Conservation (phyloP, 2,888 invertebrate species). For the Megamerina dolium region DNA sequence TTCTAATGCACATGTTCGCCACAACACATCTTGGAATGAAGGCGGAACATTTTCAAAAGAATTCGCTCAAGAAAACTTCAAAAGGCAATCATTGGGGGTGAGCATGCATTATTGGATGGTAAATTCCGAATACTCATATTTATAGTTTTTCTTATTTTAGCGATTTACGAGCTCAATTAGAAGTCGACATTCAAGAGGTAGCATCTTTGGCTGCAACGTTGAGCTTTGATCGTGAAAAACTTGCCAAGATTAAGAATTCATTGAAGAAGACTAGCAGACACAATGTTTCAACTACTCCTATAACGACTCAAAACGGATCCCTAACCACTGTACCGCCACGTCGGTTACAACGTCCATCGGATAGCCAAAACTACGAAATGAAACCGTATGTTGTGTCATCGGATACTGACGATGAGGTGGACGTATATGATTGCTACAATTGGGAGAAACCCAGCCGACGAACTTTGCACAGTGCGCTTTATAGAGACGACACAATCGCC, state of each 20-base stretch:
- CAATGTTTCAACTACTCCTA: background rate
- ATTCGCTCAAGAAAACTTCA: slow-evolving; percentile 75
- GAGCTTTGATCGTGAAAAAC: slow-evolving; percentile 41
- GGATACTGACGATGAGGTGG: slow-evolving; percentile 39
- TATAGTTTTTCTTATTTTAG: slow-evolving; percentile 49
- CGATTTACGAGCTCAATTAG: slow-evolving; percentile 87
- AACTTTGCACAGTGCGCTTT: slow-evolving; percentile 27
- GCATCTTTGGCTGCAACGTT: slow-evolving; percentile 42
- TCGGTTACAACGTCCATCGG: slow-evolving; percentile 15
- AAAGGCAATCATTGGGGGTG: slow-evolving; percentile 88
- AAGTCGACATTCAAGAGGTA: slow-evolving; percentile 53
- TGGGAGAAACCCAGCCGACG: slow-evolving; percentile 38
- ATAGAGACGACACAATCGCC: slow-evolving; percentile 41
- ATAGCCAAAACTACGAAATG: slow-evolving; percentile 25
- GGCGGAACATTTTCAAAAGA: slow-evolving; percentile 60
- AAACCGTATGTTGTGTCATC: slow-evolving; percentile 47
- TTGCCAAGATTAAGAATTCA: slow-evolving; percentile 22
- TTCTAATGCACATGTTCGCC: slow-evolving; percentile 87
- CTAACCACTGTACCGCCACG: slow-evolving; percentile 16
- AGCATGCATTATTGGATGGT: slow-evolving; percentile 13
- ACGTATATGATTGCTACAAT: slow-evolving; percentile 35
- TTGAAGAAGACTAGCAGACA: slow-evolving; percentile 52
- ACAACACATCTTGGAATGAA: slow-evolving; percentile 91
- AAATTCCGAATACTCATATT: background rate
- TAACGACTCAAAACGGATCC: slow-evolving; percentile 13